phyloP scores from a whole-genome alignment of 2,888 invertebrate genomes.

The Noctua janthina region DNA sequence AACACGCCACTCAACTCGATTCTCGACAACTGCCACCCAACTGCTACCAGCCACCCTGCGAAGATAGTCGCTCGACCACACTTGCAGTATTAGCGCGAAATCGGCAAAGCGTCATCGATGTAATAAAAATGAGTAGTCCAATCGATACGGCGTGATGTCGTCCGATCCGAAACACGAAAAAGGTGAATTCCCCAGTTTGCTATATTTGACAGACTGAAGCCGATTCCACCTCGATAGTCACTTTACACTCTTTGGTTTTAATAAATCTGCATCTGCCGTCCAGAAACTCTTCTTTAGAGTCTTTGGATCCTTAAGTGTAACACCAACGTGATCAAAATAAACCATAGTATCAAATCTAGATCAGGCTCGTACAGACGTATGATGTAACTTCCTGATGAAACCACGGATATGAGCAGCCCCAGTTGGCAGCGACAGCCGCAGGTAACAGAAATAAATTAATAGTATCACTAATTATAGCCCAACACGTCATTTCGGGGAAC shows the following conservation, averaged over 20 bases:
- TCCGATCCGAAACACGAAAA: background rate
- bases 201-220: background rate
- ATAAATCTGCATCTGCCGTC: background rate
- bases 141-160: background rate
- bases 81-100: too few species aligned
- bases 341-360: constrained; percentile 51
- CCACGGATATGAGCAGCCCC: constrained; percentile 70
- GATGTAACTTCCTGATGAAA: constrained; percentile 80
- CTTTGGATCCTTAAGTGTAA: background rate
- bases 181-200: background rate
- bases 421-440: constrained; percentile 73
- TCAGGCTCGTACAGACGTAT: constrained; percentile 64
- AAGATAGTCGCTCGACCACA: too few species aligned
- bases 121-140: background rate
- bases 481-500: constrained; percentile 68
- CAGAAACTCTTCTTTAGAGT: background rate
- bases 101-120: background rate
- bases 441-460: constrained; percentile 72
- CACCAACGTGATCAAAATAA: constrained; percentile 27
- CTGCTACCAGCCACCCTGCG: too few species aligned
- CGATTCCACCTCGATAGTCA: background rate
- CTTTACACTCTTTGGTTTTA: background rate
- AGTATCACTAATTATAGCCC: constrained; percentile 70
- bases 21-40: too few species aligned
- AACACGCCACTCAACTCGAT: too few species aligned